A percentile compares a stretch with the other conserved stretches of the same genome.
Conservation (phyloP, 2,797 vertebrate genomes). For the Sebastes trivittatus region DNA sequence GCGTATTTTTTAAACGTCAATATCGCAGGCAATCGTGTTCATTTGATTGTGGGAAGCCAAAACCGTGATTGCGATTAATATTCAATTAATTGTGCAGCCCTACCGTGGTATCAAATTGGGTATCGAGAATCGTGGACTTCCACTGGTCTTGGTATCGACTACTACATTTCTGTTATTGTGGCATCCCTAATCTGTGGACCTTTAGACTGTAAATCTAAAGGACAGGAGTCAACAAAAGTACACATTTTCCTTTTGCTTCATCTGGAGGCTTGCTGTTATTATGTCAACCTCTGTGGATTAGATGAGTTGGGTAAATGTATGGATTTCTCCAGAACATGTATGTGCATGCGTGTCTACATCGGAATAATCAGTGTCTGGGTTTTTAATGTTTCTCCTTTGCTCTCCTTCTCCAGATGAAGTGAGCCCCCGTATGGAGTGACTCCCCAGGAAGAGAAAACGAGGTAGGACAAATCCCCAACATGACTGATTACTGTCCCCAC, state of each 20-base stretch:
- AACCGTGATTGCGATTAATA: too few relatives aligned
- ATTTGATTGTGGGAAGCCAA: too few relatives aligned
- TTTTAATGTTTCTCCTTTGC: slow-evolving; percentile 71
- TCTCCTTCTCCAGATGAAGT: slow-evolving; percentile 83
- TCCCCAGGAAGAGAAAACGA: slow-evolving; percentile 81
- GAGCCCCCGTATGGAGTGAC: slow-evolving; percentile 77
- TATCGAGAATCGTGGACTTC: too few relatives aligned
- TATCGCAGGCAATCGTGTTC: too few relatives aligned
- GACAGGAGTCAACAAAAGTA: slow-evolving; percentile 59
- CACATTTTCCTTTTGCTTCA: slow-evolving; percentile 52
- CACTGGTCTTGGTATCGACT: too few relatives aligned
- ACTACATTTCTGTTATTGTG: too few relatives aligned
- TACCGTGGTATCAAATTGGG: too few relatives aligned
- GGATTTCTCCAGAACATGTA: slow-evolving; percentile 46
- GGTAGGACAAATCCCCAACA: slow-evolving; percentile 84
- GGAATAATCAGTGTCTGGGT: slow-evolving; percentile 65
- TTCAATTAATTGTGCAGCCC: too few relatives aligned
- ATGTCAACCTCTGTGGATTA: slow-evolving; percentile 41
- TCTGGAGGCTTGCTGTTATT: slow-evolving; percentile 31
- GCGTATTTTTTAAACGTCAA: too few relatives aligned
- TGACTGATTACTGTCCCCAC: slow-evolving; percentile 83
- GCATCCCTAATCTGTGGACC: background rate
- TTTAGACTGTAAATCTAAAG: slow-evolving; percentile 46
- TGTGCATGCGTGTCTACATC: slow-evolving; percentile 22
- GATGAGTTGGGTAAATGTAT: slow-evolving; percentile 62